Evolutionary conservation across 2,888 invertebrate genomes (phyloP).

Genomic region (Nemotelus nigrinus): DNA sequence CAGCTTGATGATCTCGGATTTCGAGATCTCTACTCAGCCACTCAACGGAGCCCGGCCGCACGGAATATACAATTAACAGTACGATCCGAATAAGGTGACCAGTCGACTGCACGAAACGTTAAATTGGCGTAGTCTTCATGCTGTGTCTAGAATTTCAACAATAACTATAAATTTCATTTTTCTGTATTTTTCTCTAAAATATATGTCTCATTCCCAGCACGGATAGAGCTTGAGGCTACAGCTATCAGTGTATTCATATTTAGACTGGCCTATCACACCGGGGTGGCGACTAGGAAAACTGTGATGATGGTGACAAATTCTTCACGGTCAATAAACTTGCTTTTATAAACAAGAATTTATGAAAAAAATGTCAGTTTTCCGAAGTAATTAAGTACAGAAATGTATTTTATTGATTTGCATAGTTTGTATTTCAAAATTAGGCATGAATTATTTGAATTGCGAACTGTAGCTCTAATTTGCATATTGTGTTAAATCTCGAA

Average conservation of each 20-base stretch:
- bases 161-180: conserved; percentile 50
- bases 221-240: conserved; percentile 3
- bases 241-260: conserved; percentile 7
- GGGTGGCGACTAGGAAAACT: conserved; percentile 32
- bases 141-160: conserved; percentile 45
- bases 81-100: conserved; percentile 45
- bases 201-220: conserved; percentile 33
- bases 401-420: too few relatives aligned
- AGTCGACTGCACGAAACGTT: conserved; percentile 42
- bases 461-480: too few relatives aligned
- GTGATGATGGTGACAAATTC: conserved; percentile 43
- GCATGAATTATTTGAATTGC: too few relatives aligned
- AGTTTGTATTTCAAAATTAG: too few relatives aligned
- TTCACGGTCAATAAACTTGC: conserved; percentile 46
- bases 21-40: background rate
- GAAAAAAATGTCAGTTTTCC: background rate
- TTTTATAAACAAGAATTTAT: conserved; percentile 5
- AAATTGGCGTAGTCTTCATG: conserved; percentile 42
- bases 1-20: conserved; percentile 18
- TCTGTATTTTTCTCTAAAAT: conserved; percentile 38
- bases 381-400: too few relatives aligned
- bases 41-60: conserved; percentile 24
- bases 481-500: too few relatives aligned
- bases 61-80: conserved; percentile 47
- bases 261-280: conserved; percentile 7